Percentiles rank a stretch among this genome's conserved stretches.
Evolutionary conservation across 2,888 invertebrate genomes (phyloP).

Genomic region (Cosmorhoe ocellata): DNA sequence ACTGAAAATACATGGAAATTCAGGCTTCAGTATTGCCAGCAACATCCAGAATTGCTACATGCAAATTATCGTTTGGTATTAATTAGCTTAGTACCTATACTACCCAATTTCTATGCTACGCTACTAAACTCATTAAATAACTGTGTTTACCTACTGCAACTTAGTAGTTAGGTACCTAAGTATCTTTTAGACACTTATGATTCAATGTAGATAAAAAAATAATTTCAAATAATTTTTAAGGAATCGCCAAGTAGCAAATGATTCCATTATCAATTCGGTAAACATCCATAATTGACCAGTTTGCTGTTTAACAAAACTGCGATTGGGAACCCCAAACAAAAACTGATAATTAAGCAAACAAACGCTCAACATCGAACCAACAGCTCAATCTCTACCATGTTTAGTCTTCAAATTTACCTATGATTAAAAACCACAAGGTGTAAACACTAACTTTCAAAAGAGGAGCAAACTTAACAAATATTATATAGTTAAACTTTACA

Average conservation of each 20-base stretch:
- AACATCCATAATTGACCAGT: conserved; percentile 28
- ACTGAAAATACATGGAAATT: conserved; percentile 5
- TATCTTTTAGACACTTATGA: too few species aligned
- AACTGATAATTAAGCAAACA: conserved; percentile 38
- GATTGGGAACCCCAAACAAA: conserved; percentile 32
- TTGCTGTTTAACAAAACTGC: conserved; percentile 30
- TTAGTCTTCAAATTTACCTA: conserved; percentile 73
- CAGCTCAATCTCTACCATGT: conserved; percentile 51
- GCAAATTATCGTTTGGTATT: neutral
- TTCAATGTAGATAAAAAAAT: too few species aligned
- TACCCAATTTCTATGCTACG: too few species aligned
- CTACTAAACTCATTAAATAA: too few species aligned
- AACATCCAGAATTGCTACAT: neutral
- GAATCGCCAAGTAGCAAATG: conserved; percentile 2
- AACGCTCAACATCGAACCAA: conserved; percentile 42
- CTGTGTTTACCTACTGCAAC: too few species aligned
- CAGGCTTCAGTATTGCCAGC: neutral
- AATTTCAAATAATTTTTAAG: neutral
- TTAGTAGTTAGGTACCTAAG: too few species aligned
- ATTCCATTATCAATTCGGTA: conserved; percentile 9
- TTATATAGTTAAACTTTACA: conserved; percentile 79
- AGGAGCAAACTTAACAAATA: conserved; percentile 79
- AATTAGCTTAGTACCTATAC: neutral
- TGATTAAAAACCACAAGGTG: conserved; percentile 75
- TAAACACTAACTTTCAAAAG: conserved; percentile 77